These are phyloP conservation scores for Sussaba pulchella DNA, from an alignment of 2,888 invertebrate genomes.

Conservation along the genomic window DNA sequence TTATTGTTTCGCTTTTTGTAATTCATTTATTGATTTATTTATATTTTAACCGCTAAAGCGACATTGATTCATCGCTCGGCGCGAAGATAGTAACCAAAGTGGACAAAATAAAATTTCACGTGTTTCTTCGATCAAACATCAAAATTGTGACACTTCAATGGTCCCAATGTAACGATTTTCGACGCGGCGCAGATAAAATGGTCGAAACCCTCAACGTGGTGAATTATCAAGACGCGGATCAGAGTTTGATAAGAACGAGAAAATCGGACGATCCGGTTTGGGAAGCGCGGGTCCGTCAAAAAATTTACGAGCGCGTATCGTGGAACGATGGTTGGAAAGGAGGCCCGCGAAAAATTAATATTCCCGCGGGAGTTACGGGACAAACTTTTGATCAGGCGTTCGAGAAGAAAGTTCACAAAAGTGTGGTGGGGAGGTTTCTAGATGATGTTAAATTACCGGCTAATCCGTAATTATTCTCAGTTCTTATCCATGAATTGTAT, in stretches of 20 bases:
- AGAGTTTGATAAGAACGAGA: conserved; percentile 10
- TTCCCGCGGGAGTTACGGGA: too few relatives aligned
- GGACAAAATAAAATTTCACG: conserved; percentile 3
- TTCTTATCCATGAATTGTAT: not conserved
- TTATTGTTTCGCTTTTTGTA: too few relatives aligned
- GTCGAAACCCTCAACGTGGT: conserved; percentile 6
- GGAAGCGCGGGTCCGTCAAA: conserved; percentile 34
- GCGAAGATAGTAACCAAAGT: not conserved
- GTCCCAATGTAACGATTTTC: not conserved
- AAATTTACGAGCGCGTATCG: conserved; percentile 51
- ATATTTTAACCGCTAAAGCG: conserved; percentile 13
- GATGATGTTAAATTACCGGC: conserved; percentile 57
- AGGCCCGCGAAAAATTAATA: too few relatives aligned
- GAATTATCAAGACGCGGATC: conserved; percentile 12
- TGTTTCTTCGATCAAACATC: conserved; percentile 1
- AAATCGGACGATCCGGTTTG: conserved; percentile 31
- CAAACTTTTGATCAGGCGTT: conserved; percentile 53
- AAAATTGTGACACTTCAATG: conserved; percentile 1
- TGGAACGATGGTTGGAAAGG: conserved; percentile 51
- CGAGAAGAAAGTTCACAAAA: conserved; percentile 51
- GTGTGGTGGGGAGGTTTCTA: conserved; percentile 54
- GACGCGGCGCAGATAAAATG: not conserved
- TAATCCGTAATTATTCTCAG: conserved; percentile 41
- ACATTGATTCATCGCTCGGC: conserved; percentile 25
- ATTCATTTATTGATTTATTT: too few relatives aligned